Base-by-base conservation (phyloP, 2,888 invertebrate genomes). In the Philaethria dido region DNA sequence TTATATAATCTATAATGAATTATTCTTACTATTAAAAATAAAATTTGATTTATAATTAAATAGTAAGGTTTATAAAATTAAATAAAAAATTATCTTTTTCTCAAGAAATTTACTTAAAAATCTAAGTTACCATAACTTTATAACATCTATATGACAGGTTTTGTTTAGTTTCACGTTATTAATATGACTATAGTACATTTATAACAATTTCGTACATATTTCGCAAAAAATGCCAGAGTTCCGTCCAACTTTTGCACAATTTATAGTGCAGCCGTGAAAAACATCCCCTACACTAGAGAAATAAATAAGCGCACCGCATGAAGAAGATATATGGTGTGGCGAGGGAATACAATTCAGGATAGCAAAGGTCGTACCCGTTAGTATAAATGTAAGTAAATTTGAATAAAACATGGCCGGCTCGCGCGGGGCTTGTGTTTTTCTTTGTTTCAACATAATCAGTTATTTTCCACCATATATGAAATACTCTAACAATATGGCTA, bases 321-420 rank as follows among this genome's bases (percentile, higher is more conserved):
- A 92, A 85, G 89, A 92, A 92, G 92, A 92, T 92, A 88, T 92
- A 92, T 91, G 84, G 87, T 78, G 84, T 82, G 87, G 84, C 90
- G 79, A 84, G 92, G 92, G 92, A 92, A 90, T 92, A 90, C 91
- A 87, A 88, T 88, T 86, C 88, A 75, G 86, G 80, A 80, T 82
- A 84, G 83, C 88, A 85, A 82, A 92, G 92, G 91, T 92, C 91
- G 88, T 86, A 84, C 82, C 85, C 89, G 89, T 92, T 92, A 92
- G 89, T 90, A 87, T 84, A 90, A 92, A 91, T 92, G 92, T 92
- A 92, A 92, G 92, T 92, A 92, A 92, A 92, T 92, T 92, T 92
- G 91, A 92, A 92, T 92, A 92, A 92, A 92, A 92, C 92, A 92
- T 92, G 77, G 77, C 78, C 69, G 76, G 80, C 77, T 77, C 72